Evolutionary conservation across 2,888 invertebrate species (phyloP), one percentile per base, ranked within the genome.

Genomic region (Malacosoma neustria): DNA sequence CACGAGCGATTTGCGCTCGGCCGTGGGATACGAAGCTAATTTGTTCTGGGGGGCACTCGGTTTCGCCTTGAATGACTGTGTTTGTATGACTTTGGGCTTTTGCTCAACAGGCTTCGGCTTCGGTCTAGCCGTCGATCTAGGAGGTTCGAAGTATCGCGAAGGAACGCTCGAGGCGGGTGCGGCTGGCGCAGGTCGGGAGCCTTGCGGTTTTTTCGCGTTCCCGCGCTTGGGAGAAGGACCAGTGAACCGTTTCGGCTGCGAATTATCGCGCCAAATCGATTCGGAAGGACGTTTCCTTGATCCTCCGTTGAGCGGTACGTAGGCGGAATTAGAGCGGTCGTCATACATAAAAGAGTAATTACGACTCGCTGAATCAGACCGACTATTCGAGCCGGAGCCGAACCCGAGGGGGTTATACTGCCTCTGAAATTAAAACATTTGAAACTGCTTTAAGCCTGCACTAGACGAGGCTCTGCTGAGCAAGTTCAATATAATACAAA

Each of bases 391-490:
- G 6, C 5, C 22, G 22, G 22, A 22, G 6, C 5, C 22, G 22
- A 22, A 22, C 22, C 5, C n/a, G 7, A n/a, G 22, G 3, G 22
- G 13, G 14, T 30, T 49, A 54, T 48, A 65, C 45, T 55, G 58
- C 53, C 66, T 71, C 75, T 75, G 75, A 72, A 75, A 75, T 58
- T 51, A 51, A 62, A 66, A 57, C 9, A 22, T 22, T 22, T 22
- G 9, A 7, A 22, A 9, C 6, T 22, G 5, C 6, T 9, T 22
- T 22, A 22, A 22, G 22, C 22, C 22, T 22, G 22, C 3, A 7
- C 22, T 7, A 2, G 22, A 22, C 22, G 9, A 1, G 22, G 22
- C 22, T 22, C 22, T 7, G n/a, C n/a, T n/a, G n/a, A n/a, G n/a
- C n/a, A n/a, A n/a, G n/a, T n/a, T n/a, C n/a, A n/a, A n/a, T n/a